These are phyloP conservation scores for Rhineura floridana DNA, from an alignment of 2,113 vertebrate genomes.

Conservation along the genomic window DNA sequence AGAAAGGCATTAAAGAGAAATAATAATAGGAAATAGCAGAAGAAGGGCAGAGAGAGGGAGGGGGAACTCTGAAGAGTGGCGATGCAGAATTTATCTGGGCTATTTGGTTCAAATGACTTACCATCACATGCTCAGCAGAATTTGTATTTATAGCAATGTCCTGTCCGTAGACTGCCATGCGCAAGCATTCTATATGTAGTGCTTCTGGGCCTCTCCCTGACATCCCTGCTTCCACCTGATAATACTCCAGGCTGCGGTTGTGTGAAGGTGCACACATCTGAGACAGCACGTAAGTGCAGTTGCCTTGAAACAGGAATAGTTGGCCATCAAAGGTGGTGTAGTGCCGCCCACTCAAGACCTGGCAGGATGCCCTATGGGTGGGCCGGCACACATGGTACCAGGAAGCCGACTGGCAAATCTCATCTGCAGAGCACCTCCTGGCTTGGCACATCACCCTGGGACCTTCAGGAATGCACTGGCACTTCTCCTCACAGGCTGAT, in stretches of 20 bases:
- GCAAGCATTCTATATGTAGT: constrained; percentile 62
- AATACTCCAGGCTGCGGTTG: constrained; percentile 29
- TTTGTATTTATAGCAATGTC: constrained; percentile 60
- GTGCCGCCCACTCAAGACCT: constrained; percentile 67
- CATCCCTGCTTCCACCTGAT: constrained; percentile 63
- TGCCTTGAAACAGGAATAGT: constrained; percentile 66
- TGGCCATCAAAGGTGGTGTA: constrained; percentile 70
- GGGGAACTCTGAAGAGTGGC: neutral
- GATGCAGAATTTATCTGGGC: rapidly evolving
- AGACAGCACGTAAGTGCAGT: constrained; percentile 67
- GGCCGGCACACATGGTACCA: constrained; percentile 62
- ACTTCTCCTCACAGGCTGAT: constrained; percentile 54
- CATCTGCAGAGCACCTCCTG: constrained; percentile 56
- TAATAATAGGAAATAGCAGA: neutral
- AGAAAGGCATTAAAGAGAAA: too few species aligned
- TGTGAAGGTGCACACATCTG: constrained; percentile 49
- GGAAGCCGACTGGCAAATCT: constrained; percentile 44
- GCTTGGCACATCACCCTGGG: constrained; percentile 49
- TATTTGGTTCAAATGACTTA: constrained; percentile 8
- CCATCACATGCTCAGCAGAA: constrained; percentile 49
- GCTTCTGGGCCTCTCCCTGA: constrained; percentile 46
- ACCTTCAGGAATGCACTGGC: constrained; percentile 41
- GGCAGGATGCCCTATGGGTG: constrained; percentile 60
- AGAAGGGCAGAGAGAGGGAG: neutral
- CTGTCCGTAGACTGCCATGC: constrained; percentile 54